Evolutionary conservation across 2,113 vertebrate species (phyloP).

Genomic region (Misgurnus mizolepis): DNA sequence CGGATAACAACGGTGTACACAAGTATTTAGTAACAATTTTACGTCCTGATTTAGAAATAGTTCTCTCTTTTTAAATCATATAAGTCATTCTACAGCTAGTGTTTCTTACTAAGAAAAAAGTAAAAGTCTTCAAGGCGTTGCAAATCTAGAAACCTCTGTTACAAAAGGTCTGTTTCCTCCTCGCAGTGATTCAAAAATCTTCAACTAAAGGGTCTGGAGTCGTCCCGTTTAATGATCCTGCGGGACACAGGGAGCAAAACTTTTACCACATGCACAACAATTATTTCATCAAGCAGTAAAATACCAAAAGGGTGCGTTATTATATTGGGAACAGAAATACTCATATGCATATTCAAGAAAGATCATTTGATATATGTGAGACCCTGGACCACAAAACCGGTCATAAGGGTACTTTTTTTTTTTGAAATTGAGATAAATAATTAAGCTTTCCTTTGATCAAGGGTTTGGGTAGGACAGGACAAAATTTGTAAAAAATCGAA

Average conservation of each 20-base stretch:
- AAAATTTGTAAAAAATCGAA: no score
- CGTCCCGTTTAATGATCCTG: conserved; percentile 92
- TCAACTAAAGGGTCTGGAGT: conserved; percentile 60
- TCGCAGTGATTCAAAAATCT: conserved; percentile 81
- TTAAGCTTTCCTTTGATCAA: no score
- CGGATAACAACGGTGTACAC: conserved; percentile 81
- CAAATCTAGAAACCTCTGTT: conserved; percentile 93
- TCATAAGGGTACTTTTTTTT: no score
- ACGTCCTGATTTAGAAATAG: conserved; percentile 89
- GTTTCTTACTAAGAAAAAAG: conserved; percentile 93
- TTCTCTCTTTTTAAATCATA: conserved; percentile 77
- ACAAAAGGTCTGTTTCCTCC: conserved; percentile 84
- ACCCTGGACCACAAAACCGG: no score
- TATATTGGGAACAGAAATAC: no score
- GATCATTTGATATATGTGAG: no score
- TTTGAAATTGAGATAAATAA: no score
- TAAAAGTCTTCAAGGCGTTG: conserved; percentile 90
- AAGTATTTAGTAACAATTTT: conserved; percentile 87
- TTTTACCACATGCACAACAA: neutral
- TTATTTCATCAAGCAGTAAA: no score
- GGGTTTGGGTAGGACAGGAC: no score
- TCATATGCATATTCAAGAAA: no score
- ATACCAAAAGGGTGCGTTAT: no score
- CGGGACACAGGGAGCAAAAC: neutral
- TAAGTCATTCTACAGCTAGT: conserved; percentile 97